These are phyloP conservation scores for Tetragnatha versicolor DNA, from an alignment of 1,140 invertebrate species.

Conservation along the genomic window DNA sequence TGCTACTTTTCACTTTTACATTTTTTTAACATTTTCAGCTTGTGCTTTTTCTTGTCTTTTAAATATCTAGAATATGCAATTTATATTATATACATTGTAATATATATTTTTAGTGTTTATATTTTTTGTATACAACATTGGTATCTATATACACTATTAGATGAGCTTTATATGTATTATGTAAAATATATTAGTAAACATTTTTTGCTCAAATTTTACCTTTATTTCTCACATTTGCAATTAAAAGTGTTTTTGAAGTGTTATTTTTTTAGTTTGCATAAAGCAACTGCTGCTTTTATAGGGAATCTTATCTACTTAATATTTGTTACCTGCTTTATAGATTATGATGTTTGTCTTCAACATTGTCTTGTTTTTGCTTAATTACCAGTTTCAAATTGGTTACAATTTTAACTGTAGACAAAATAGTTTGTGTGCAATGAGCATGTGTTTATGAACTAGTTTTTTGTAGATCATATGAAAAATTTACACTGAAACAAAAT, in stretches of 20 bases:
- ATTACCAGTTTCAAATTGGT: too few relatives aligned
- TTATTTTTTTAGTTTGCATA: conserved; percentile 6
- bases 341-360: conserved; percentile 14
- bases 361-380: too few relatives aligned
- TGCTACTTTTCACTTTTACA: conserved; percentile 31
- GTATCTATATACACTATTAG: conserved; percentile 36
- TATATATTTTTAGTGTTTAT: conserved; percentile 30
- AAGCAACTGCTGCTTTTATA: conserved; percentile 2
- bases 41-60: conserved; percentile 30
- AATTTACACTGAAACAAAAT: too few relatives aligned
- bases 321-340: conserved; percentile 1
- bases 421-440: too few relatives aligned
- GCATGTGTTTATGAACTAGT: too few relatives aligned
- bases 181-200: conserved; percentile 19
- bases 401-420: too few relatives aligned
- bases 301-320: conserved; percentile 8
- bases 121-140: conserved; percentile 36
- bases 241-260: background rate
- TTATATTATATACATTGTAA: conserved; percentile 33
- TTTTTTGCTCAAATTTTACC: conserved; percentile 32
- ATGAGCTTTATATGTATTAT: conserved; percentile 37
- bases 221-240: background rate
- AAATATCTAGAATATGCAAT: conserved; percentile 18
- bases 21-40: conserved; percentile 22
- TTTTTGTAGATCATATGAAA: too few relatives aligned